Percentiles rank a stretch among this genome's conserved stretches.
These are phyloP conservation scores for Drosophila nigricruria DNA, from an alignment of 2,888 invertebrate species.

Conservation along the genomic window DNA sequence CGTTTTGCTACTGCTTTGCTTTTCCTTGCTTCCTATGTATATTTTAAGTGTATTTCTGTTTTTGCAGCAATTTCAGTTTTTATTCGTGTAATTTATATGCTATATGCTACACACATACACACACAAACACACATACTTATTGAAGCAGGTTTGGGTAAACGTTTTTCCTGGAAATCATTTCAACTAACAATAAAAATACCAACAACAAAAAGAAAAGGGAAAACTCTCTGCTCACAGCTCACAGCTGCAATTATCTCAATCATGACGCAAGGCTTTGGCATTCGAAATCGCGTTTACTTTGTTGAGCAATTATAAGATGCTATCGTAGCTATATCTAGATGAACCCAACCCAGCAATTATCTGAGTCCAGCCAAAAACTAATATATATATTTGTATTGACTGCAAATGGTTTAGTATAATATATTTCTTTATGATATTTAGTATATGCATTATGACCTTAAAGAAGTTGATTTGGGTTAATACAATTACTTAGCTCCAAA, in stretches of 20 bases:
- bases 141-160: conserved; percentile 73
- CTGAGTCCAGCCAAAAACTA: background rate
- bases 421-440: background rate
- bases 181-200: conserved; percentile 21
- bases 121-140: conserved; percentile 42
- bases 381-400: background rate
- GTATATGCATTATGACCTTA: background rate
- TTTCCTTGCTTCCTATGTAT: conserved; percentile 36
- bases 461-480: background rate
- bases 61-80: conserved; percentile 78
- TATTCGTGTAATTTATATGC: conserved; percentile 77
- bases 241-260: conserved; percentile 56
- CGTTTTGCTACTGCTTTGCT: conserved; percentile 14
- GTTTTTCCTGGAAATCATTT: conserved; percentile 62
- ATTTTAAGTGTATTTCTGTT: conserved; percentile 76
- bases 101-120: conserved; percentile 38
- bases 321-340: conserved; percentile 32
- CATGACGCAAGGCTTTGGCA: conserved; percentile 35
- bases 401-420: background rate
- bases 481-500: too few species aligned
- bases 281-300: conserved; percentile 36
- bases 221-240: conserved; percentile 18
- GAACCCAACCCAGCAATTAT: conserved; percentile 9
- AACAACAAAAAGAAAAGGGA: conserved; percentile 10
- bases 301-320: conserved; percentile 54